Evolutionary conservation across 2,113 vertebrate genomes (phyloP).

Genomic region (Ia io): DNA sequence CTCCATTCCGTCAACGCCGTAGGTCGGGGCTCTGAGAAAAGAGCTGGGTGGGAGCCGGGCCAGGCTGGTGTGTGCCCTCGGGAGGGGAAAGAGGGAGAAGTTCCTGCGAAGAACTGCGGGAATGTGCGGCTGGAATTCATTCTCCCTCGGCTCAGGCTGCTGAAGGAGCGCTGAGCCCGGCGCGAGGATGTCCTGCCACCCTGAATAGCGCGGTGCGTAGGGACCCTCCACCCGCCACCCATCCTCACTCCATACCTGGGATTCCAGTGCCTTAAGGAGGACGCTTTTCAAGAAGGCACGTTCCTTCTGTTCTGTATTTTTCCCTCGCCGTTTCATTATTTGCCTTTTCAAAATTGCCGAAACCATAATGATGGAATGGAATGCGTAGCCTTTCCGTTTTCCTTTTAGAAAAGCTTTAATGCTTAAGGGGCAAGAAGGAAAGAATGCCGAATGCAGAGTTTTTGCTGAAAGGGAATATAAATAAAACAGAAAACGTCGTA

Average conservation of each 20-base stretch:
- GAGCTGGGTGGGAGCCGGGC: slow-evolving; percentile 41
- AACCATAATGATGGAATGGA: slow-evolving; percentile 47
- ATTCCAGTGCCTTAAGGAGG: slow-evolving; percentile 37
- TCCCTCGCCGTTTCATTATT: not conserved
- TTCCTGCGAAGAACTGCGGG: slow-evolving; percentile 75
- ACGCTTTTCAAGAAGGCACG: not conserved
- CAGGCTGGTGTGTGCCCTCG: slow-evolving; percentile 48
- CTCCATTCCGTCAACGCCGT: slow-evolving; percentile 70
- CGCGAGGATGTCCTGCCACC: not conserved
- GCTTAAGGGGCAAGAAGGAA: not conserved
- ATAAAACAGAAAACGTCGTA: slow-evolving; percentile 10
- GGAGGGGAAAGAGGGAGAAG: slow-evolving; percentile 66
- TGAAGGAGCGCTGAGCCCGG: not conserved
- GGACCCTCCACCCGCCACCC: not conserved
- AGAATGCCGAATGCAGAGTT: not conserved
- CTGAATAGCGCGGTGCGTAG: not conserved
- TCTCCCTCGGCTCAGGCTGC: not conserved
- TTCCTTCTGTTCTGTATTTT: not conserved
- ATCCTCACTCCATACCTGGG: not conserved
- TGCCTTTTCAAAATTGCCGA: slow-evolving; percentile 48
- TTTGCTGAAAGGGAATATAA: not conserved
- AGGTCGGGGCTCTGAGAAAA: slow-evolving; percentile 56
- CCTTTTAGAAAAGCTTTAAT: not conserved
- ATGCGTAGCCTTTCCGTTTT: slow-evolving; percentile 33
- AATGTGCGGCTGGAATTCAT: slow-evolving; percentile 66